Base-by-base conservation (phyloP, 2,797 vertebrate genomes). In the Coracias cyanogaster region DNA sequence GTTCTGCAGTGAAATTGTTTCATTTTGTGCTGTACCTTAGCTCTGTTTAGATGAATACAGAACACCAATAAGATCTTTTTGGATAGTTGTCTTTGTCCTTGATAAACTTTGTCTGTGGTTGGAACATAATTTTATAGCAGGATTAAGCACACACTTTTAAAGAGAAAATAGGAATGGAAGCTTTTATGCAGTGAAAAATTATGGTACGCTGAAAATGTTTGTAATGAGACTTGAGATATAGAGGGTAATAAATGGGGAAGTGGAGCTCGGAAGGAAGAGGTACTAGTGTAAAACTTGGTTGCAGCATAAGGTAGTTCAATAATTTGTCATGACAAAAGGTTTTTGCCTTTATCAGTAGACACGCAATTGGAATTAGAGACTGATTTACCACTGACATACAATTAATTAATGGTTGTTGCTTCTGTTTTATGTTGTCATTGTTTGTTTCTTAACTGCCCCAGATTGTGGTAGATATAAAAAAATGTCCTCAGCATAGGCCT, bases 1-100 rank as follows among this genome's bases (percentile, higher is more conserved):
- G 65, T 93, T 94, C 94, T 88, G 16, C 55, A 83, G 43, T 81
- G 95, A 78, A 74, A 39, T 71, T 41, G 26, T 89, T 93, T 89
- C 46, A 5, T 85, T 85, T 8, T 76, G 15, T 90, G 22, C 81
- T 86, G 25, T 67, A 82, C 93, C 77, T 96, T 96, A 45, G 58
- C n/a, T 60, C n/a, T 60, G 12, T 76, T 82, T 83, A 90, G 93
- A 67, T 46, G 25, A 77, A 69, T 43, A 66, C 45, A 90, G 67
- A 81, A 22, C 26, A 60, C 9, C 10, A 37, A 39, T 57, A 66
- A 48, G 25, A 94, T 62, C 15, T 46, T 81, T 48, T 66, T 93
- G 60, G 33, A 82, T 22, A 57, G 21, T 49, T 7, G 91, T 83
- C 28, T 95, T 79, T 54, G 16, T 62, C 54, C 43, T 89, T 70